phyloP scores from a whole-genome alignment of 2,113 vertebrate genomes.

The Pelecanoides urinatrix region DNA sequence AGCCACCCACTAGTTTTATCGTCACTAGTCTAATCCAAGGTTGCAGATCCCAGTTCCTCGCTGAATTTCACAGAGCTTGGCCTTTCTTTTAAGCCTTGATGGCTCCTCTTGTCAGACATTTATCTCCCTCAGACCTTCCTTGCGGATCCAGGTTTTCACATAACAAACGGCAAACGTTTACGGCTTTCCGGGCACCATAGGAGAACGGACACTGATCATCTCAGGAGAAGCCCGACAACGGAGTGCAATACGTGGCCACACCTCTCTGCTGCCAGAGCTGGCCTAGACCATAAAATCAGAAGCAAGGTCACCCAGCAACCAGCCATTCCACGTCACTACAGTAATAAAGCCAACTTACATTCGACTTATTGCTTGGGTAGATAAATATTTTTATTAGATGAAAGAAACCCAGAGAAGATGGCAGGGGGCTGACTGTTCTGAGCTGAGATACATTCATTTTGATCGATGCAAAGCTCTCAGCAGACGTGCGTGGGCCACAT shows the following conservation, averaged over 20 bases:
- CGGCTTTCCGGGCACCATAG: background rate
- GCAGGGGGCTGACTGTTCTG: background rate
- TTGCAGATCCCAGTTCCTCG: background rate
- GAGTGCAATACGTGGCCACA: conserved; percentile 16
- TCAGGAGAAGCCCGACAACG: conserved; percentile 23
- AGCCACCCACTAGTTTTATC: background rate
- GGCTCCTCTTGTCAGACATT: background rate
- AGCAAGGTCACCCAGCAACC: conserved; percentile 71
- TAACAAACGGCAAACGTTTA: background rate
- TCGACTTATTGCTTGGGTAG: conserved; percentile 4
- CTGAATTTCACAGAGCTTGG: background rate
- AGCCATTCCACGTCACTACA: conserved; percentile 46
- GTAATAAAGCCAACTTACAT: conserved; percentile 63
- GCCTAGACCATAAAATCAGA: conserved; percentile 65
- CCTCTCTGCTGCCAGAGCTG: conserved; percentile 55
- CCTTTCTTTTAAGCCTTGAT: background rate
- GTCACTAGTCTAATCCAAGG: conserved; percentile 33
- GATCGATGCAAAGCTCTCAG: background rate
- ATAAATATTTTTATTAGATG: conserved; percentile 31
- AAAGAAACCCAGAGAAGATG: background rate
- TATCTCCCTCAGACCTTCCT: background rate
- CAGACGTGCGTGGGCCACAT: accelerated
- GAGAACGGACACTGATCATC: background rate
- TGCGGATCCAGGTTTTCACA: background rate
- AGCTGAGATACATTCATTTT: background rate